Base-by-base conservation (phyloP, 1,140 invertebrate species). In the Asobara japonica region DNA sequence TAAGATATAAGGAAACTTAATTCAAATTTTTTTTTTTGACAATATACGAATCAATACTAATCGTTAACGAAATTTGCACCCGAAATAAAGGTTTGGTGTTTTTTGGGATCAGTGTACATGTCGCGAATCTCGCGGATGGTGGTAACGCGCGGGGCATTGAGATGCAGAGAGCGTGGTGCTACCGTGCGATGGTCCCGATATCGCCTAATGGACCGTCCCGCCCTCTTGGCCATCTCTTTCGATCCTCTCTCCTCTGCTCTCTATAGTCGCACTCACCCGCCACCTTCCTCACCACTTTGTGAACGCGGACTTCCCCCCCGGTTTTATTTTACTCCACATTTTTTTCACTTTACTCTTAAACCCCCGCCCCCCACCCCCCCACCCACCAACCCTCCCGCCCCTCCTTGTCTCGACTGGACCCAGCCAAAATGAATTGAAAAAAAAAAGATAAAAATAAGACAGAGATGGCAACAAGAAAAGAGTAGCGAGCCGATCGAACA, bases 131-230 rank as follows among this genome's bases (percentile, higher is more conserved):
- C 72, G 51, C 68, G 71, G 74, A 72, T 74, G 75, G 70, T 73
- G 77, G 73, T 72, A 75, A 66, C 18, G 48, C 65, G 61, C 29
- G 68, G 65, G 75, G 81, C 84, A 86, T 87, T 87, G 86, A 87
- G 84, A 87, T 87, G 86, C 85, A 86, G 85, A 85, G 81, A 87
- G 78, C 83, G 83, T 86, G 85, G 83, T 86, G 86, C 86, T 87
- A 87, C 86, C 84, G 86, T 87, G 85, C 85, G 85, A 87, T 87
- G 85, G 79, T 86, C 83, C 84, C 82, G 86, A 87, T 87, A 87
- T 81, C 84, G 85, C 85, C 84, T 87, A 86, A 87, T 86, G 86
- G 86, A 87, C 84, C 84, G 81, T 83, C 80, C 81, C 82, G 74
- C 74, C 76, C 76, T 77, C 71, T 76, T 81, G 66, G 66, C 71